These are phyloP conservation scores for Excalfactoria chinensis DNA, from an alignment of 2,113 vertebrate species.

Conservation along the genomic window DNA sequence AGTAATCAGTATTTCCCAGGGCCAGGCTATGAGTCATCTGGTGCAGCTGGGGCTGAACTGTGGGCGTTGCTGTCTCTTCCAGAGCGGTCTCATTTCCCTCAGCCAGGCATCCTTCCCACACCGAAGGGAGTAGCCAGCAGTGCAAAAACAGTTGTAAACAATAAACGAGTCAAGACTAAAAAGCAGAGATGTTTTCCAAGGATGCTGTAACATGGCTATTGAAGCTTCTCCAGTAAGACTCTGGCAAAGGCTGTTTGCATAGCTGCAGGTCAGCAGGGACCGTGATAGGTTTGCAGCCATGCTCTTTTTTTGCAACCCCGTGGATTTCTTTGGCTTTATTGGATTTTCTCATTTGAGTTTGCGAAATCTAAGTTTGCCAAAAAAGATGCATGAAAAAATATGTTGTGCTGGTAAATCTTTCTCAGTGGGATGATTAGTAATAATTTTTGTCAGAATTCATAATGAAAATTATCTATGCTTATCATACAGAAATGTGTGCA, in stretches of 20 bases:
- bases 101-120: background rate
- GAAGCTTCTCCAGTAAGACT: background rate
- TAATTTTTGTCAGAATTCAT: background rate
- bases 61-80: background rate
- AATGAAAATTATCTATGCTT: background rate
- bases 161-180: background rate
- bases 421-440: background rate
- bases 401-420: background rate
- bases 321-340: background rate
- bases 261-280: background rate
- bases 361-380: background rate
- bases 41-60: background rate
- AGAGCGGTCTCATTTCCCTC: background rate
- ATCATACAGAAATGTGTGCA: background rate
- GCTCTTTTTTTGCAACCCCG: background rate
- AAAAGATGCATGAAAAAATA: rapidly evolving
- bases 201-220: background rate
- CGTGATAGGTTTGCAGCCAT: rapidly evolving
- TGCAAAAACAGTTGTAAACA: background rate
- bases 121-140: background rate
- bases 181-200: background rate
- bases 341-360: background rate
- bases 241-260: background rate
- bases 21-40: constrained; percentile 4
- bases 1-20: background rate